A percentile compares a stretch with the other conserved stretches of the same genome.
phyloP scores from a whole-genome alignment of 2,888 invertebrate species.

The Drepanosiphum platanoidis region DNA sequence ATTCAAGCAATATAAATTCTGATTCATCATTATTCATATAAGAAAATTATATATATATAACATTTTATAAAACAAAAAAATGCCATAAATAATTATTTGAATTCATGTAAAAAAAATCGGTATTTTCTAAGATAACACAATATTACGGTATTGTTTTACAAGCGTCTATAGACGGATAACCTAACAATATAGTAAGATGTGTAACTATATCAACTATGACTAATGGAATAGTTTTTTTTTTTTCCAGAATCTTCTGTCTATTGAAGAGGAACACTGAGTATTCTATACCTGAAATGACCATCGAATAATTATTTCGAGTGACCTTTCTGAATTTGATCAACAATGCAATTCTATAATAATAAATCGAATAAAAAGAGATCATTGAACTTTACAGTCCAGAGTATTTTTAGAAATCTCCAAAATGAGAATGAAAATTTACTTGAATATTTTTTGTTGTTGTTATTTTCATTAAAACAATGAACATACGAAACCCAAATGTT shows the following conservation, averaged over 20 bases:
- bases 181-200: conserved; percentile 3
- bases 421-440: neutral
- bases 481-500: neutral
- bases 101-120: neutral
- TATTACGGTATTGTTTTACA: neutral
- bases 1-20: too few relatives aligned
- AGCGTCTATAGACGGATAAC: neutral
- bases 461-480: neutral
- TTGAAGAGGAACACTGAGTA: conserved; percentile 20
- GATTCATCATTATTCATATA: too few relatives aligned
- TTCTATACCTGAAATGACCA: neutral
- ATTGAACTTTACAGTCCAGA: neutral
- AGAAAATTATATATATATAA: neutral
- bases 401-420: neutral
- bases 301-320: conserved; percentile 35
- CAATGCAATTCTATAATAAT: conserved; percentile 15
- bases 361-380: conserved; percentile 1
- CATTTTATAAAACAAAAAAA: neutral
- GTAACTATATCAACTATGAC: conserved; percentile 53
- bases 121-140: neutral
- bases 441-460: neutral
- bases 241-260: conserved; percentile 5
- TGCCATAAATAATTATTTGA: neutral
- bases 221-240: conserved; percentile 27
- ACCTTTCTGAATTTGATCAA: neutral